Evolutionary conservation across 2,113 vertebrate species (phyloP), one percentile per base, ranked within the genome.

Genomic region (Hymenochirus boettgeri): DNA sequence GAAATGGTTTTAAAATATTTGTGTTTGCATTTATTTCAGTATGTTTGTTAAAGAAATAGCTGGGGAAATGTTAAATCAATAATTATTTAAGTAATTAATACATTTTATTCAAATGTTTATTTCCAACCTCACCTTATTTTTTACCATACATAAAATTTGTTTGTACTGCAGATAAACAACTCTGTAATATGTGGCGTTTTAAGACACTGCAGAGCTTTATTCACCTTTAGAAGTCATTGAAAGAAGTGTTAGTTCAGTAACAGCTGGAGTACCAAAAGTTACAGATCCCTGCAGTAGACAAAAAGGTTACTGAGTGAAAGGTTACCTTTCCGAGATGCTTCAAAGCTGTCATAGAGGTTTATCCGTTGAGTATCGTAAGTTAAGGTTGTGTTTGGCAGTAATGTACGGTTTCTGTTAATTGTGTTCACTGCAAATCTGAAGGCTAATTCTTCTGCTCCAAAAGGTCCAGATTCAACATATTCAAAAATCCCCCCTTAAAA

Each of bases 401-500:
- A 85, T 52, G 96, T 98, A 85, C 96, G 90, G 79, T 99, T 99
- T 82, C 96, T 92, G 90, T 99, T 99, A 88, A 99, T 99, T 80
- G 95, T 98, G 75, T 98, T 99, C 84, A 99, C 92, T 85, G 96
- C 96, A 91, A 99, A 99, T 83, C 97, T 92, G 83, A 99, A 99
- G 69, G 96, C 96, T 72, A 99, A 82, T 73, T 99, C 96, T 78
- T 99, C 96, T 69, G 96, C 95, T 80, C 96, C 94, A 72, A 96
- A 97, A 61, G 95, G 95, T 21, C 93, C 92, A 57, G 89, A 94
- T 80, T 99, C 96, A 70, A 95, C 86, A 75, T 94, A 97, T 80
- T 99, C 96, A 80, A 99, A 99, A 85, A 99, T 98, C 29, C 96
- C 95, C 47, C 96, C 95, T 98, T 75, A 52, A 58, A 77, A 74